Percentiles rank a stretch among this genome's conserved stretches.
Evolutionary conservation across 2,888 invertebrate genomes (phyloP).

Genomic region (Drosophila falleni): DNA sequence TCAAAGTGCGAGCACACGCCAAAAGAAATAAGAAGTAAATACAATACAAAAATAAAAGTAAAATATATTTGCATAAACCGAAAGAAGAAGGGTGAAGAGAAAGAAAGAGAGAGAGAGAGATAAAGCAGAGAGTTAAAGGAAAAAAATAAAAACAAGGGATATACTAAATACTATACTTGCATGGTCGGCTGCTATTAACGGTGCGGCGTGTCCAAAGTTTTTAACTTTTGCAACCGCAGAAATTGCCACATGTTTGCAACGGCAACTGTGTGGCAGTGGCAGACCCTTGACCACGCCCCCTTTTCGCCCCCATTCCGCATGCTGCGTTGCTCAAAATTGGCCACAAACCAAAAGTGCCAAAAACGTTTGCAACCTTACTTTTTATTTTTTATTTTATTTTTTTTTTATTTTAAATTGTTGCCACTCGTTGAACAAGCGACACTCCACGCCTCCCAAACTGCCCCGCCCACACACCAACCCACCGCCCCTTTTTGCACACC

Average conservation of each 20-base stretch:
- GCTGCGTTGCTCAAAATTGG: constrained; percentile 66
- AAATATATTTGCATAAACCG: not conserved
- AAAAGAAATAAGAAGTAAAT: constrained; percentile 33
- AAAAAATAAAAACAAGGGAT: constrained; percentile 10
- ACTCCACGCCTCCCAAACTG: constrained; percentile 20
- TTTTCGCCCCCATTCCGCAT: no score
- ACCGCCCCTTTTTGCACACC: not conserved
- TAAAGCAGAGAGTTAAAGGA: not conserved
- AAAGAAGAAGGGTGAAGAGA: not conserved
- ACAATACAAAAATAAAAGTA: constrained; percentile 2
- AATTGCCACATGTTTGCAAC: constrained; percentile 75
- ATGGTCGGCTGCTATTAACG: constrained; percentile 35
- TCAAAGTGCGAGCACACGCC: constrained; percentile 50
- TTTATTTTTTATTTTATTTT: not conserved
- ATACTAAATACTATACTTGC: constrained; percentile 25
- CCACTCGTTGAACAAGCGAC: constrained; percentile 67
- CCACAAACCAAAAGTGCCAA: constrained; percentile 78
- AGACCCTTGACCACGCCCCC: constrained; percentile 48
- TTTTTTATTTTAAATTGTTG: constrained; percentile 61
- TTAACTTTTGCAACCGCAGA: constrained; percentile 72
- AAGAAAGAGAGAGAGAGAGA: not conserved
- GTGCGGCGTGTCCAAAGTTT: constrained; percentile 53
- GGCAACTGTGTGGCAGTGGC: constrained; percentile 22
- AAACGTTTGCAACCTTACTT: constrained; percentile 56
- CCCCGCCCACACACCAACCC: no score